Conservation (phyloP, 2,888 invertebrate species). For the Drosophila greeni region DNA sequence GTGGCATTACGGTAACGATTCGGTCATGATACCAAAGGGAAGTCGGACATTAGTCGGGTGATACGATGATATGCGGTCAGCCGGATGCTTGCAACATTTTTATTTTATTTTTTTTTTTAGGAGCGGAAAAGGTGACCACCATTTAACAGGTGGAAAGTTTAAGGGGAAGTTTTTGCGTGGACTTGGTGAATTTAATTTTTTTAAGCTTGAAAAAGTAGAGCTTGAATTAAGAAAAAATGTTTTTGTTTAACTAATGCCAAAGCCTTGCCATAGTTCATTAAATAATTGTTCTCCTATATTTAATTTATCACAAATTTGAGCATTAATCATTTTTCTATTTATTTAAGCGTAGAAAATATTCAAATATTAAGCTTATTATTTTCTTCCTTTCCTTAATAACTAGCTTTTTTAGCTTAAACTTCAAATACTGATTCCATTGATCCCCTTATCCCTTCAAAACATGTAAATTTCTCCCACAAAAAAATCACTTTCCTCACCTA, state of each 20-base stretch:
- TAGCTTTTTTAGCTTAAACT: not conserved
- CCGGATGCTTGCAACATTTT: conserved; percentile 28
- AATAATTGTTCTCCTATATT: too few relatives aligned
- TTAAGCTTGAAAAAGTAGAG: not conserved
- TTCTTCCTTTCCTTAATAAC: too few relatives aligned
- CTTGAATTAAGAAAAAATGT: not conserved
- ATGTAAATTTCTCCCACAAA: not conserved
- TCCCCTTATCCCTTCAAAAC: not conserved
- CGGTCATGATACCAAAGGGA: conserved; percentile 35
- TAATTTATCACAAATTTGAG: too few relatives aligned
- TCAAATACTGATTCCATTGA: not conserved
- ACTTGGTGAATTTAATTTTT: not conserved
- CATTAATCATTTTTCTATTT: too few relatives aligned
- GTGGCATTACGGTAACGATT: conserved; percentile 40
- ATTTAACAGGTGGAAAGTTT: conserved; percentile 17
- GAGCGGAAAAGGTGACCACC: conserved; percentile 9
- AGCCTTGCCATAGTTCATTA: too few relatives aligned
- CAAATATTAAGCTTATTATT: not conserved
- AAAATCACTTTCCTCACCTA: conserved; percentile 22
- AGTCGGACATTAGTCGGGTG: conserved; percentile 38
- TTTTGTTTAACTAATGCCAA: not conserved
- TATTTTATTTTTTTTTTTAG: not conserved
- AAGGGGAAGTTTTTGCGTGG: not conserved
- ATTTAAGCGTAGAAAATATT: not conserved
- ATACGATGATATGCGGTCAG: conserved; percentile 18